A percentile compares a stretch with the other conserved stretches of the same genome.
These are phyloP conservation scores for Champsocephalus gunnari DNA, from an alignment of 2,797 vertebrate species.

Conservation along the genomic window DNA sequence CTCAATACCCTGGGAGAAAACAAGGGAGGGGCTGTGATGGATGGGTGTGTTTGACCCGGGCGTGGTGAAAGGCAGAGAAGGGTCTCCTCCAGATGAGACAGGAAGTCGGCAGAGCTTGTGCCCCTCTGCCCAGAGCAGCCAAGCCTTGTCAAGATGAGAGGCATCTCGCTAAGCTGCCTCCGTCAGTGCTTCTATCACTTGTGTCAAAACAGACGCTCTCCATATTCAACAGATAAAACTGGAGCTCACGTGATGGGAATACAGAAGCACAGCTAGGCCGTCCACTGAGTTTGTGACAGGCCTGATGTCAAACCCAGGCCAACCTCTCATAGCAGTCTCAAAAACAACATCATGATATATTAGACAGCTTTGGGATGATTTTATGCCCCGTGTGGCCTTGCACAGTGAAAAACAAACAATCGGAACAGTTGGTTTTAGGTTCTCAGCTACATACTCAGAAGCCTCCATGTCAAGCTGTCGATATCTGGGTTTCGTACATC, in stretches of 20 bases:
- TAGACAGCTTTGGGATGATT: conserved; percentile 48
- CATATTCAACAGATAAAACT: conserved; percentile 83
- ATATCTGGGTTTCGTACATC: background rate
- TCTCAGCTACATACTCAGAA: conserved; percentile 1
- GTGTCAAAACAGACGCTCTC: conserved; percentile 83
- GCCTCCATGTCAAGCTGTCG: background rate
- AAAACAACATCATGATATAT: conserved; percentile 43
- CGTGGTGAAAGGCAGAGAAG: conserved; percentile 78
- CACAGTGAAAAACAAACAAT: background rate
- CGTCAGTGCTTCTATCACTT: conserved; percentile 83
- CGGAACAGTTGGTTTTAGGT: background rate
- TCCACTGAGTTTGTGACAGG: conserved; percentile 60
- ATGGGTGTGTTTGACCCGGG: conserved; percentile 86
- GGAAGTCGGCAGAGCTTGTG: conserved; percentile 63
- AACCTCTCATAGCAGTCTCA: conserved; percentile 25
- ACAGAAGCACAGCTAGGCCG: conserved; percentile 32
- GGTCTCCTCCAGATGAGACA: conserved; percentile 85
- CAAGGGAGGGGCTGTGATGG: conserved; percentile 81
- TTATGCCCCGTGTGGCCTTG: conserved; percentile 13
- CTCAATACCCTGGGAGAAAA: conserved; percentile 64
- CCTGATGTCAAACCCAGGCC: conserved; percentile 57
- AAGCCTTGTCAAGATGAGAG: conserved; percentile 87
- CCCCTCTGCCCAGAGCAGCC: conserved; percentile 77
- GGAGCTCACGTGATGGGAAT: conserved; percentile 70
- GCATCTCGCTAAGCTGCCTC: conserved; percentile 83